Conservation (phyloP, 2,888 invertebrate species). For the Syrista parreyssii region DNA sequence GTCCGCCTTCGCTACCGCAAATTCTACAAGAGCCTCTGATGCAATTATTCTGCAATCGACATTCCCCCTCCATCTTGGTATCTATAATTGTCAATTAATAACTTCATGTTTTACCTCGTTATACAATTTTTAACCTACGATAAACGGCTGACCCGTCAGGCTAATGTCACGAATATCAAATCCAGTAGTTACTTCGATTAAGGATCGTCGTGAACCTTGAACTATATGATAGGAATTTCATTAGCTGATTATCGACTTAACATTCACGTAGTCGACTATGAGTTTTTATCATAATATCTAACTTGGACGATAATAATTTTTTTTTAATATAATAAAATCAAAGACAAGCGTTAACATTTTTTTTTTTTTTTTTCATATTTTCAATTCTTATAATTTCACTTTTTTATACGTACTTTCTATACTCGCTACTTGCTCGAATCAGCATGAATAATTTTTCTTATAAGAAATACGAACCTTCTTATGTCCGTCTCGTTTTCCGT, state of each 20-base stretch:
- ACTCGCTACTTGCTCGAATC: background rate
- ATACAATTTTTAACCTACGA: conserved; percentile 23
- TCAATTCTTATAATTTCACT: background rate
- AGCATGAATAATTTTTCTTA: background rate
- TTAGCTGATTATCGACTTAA: background rate
- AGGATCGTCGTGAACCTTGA: background rate
- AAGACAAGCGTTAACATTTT: background rate
- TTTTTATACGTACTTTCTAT: background rate
- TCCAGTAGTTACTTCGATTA: background rate
- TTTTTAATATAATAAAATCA: background rate
- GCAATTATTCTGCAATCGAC: background rate
- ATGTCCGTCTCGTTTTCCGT: background rate
- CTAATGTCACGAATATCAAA: background rate
- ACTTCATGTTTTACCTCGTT: conserved; percentile 20
- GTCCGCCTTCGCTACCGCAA: conserved; percentile 69
- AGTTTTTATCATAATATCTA: background rate
- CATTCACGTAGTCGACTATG: background rate
- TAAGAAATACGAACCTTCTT: background rate
- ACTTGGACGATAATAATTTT: background rate
- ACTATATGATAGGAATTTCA: background rate
- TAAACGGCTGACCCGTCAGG: conserved; percentile 5
- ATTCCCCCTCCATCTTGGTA: conserved; percentile 5
- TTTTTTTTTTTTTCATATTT: too few species aligned
- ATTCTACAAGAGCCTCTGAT: conserved; percentile 66
- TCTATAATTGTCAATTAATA: conserved; percentile 8